phyloP scores from a whole-genome alignment of 1,140 invertebrate genomes.

The Metaphire vulgaris region DNA sequence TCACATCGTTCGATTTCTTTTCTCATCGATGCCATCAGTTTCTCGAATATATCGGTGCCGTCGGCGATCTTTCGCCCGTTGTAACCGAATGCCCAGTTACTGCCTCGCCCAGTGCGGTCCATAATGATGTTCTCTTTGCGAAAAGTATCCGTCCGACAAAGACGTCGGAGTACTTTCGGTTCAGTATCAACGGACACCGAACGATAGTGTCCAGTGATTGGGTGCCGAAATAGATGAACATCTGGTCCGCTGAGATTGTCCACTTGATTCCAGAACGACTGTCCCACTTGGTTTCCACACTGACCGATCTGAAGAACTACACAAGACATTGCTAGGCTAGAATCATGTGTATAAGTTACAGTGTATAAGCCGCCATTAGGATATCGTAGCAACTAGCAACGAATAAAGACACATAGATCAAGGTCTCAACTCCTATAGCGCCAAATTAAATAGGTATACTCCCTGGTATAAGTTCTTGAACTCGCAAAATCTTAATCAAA shows the following conservation, averaged over 20 bases:
- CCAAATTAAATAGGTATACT: too few relatives aligned
- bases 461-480: too few relatives aligned
- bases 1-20: slow-evolving; percentile 45
- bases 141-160: neutral
- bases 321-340: slow-evolving; percentile 20
- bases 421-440: too few relatives aligned
- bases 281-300: slow-evolving; percentile 16
- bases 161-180: neutral
- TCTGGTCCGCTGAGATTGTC: neutral
- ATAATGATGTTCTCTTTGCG: slow-evolving; percentile 41
- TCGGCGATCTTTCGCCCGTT: slow-evolving; percentile 40
- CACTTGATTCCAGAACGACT: slow-evolving; percentile 12
- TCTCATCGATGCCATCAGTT: slow-evolving; percentile 38
- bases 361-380: too few relatives aligned
- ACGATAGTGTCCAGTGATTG: neutral
- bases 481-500: too few relatives aligned
- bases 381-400: too few relatives aligned
- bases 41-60: slow-evolving; percentile 38
- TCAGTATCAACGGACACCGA: slow-evolving; percentile 14
- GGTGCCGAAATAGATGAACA: neutral
- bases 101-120: slow-evolving; percentile 45
- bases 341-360: too few relatives aligned
- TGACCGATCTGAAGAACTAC: slow-evolving; percentile 18
- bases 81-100: slow-evolving; percentile 48
- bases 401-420: too few relatives aligned